These are phyloP conservation scores for Drosophila parvula DNA, from an alignment of 1,140 invertebrate species.

Conservation along the genomic window DNA sequence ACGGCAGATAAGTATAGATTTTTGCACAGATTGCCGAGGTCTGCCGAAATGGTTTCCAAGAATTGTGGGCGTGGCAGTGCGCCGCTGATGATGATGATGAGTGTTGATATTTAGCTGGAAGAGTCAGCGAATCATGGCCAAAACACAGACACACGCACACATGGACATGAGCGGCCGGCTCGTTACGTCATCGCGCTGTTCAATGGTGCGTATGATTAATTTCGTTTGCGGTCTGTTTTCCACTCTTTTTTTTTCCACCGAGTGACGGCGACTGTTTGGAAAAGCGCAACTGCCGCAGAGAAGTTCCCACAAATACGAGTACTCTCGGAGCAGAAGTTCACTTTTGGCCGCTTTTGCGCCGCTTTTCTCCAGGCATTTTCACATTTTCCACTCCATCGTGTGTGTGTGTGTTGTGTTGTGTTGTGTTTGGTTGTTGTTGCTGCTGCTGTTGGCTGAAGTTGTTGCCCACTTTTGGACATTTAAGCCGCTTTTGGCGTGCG, in stretches of 20 bases:
- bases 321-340: slow-evolving; percentile 51
- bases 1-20: slow-evolving; percentile 49
- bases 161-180: slow-evolving; percentile 22
- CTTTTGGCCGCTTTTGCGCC: slow-evolving; percentile 60
- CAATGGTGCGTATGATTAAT: slow-evolving; percentile 81
- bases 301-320: slow-evolving; percentile 64
- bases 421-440: slow-evolving; percentile 45
- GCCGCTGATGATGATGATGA: slow-evolving; percentile 21
- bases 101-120: slow-evolving; percentile 50
- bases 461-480: slow-evolving; percentile 81
- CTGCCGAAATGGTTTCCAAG: slow-evolving; percentile 62
- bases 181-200: slow-evolving; percentile 69
- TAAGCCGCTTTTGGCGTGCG: slow-evolving; percentile 82
- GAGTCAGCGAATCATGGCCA: slow-evolving; percentile 59
- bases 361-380: slow-evolving; percentile 77
- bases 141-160: slow-evolving; percentile 5
- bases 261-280: slow-evolving; percentile 13
- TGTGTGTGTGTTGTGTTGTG: slow-evolving; percentile 18
- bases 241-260: slow-evolving; percentile 10
- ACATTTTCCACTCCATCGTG: slow-evolving; percentile 72
- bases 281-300: slow-evolving; percentile 36
- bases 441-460: slow-evolving; percentile 32
- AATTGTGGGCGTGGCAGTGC: slow-evolving; percentile 41
- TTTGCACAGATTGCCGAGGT: slow-evolving; percentile 64
- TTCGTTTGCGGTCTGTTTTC: slow-evolving; percentile 50